phyloP scores from a whole-genome alignment of 2,113 vertebrate genomes.

The Pungitius pungitius region DNA sequence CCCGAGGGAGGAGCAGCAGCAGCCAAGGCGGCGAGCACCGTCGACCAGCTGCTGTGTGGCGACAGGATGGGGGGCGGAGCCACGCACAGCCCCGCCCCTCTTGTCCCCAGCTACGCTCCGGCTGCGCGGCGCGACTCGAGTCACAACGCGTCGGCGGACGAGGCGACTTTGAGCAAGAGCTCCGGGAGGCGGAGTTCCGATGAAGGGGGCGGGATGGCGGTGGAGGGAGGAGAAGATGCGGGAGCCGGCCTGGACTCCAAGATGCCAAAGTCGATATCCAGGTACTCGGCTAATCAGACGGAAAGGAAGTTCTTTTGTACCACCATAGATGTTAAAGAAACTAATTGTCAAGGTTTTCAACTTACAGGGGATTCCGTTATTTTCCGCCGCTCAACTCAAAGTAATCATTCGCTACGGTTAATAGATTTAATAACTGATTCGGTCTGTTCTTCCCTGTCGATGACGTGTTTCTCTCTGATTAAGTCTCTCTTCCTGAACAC shows the following conservation, averaged over 20 bases:
- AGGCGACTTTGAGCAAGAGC: constrained; percentile 59
- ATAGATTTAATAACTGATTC: neutral
- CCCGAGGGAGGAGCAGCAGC: constrained; percentile 36
- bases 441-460: neutral
- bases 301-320: neutral
- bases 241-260: constrained; percentile 71
- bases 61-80: constrained; percentile 75
- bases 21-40: constrained; percentile 60
- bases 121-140: constrained; percentile 24
- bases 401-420: neutral
- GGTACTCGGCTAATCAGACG: constrained; percentile 64
- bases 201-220: constrained; percentile 49
- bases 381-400: neutral
- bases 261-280: constrained; percentile 84
- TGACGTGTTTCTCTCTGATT: constrained; percentile 3
- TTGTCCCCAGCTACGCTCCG: constrained; percentile 70
- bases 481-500: constrained; percentile 42
- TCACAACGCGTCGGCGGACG: constrained; percentile 67
- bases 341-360: neutral
- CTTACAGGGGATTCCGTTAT: neutral
- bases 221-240: constrained; percentile 56
- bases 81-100: constrained; percentile 78
- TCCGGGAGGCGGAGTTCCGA: constrained; percentile 52
- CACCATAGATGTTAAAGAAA: neutral
- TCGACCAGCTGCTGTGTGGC: constrained; percentile 87